These are phyloP conservation scores for Galleria mellonella DNA, from an alignment of 1,140 invertebrate species.

Conservation along the genomic window DNA sequence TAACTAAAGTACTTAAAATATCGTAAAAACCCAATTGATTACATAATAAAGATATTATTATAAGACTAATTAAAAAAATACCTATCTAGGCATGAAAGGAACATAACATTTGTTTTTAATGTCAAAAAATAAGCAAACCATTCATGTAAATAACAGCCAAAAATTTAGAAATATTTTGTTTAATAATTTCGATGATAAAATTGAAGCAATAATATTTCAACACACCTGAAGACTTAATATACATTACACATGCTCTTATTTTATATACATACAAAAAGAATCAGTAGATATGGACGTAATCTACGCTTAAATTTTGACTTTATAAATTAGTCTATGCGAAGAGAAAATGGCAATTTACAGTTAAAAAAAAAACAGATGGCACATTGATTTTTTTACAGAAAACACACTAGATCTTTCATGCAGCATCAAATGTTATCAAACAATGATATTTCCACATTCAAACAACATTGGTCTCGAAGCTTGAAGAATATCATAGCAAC, in stretches of 20 bases:
- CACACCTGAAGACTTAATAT: constrained; percentile 19
- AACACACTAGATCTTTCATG: constrained; percentile 42
- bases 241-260: constrained; percentile 14
- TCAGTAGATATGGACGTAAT: constrained; percentile 27
- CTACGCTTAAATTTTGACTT: constrained; percentile 11
- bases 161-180: not conserved
- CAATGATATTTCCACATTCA: constrained; percentile 16
- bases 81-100: not conserved
- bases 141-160: not conserved
- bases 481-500: constrained; percentile 5
- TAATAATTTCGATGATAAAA: constrained; percentile 9
- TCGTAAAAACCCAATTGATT: no score
- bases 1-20: no score
- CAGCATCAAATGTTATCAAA: constrained; percentile 26
- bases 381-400: constrained; percentile 63
- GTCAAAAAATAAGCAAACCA: not conserved
- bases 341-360: constrained; percentile 54
- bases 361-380: constrained; percentile 51
- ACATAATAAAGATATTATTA: not conserved
- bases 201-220: constrained; percentile 12
- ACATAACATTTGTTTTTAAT: not conserved
- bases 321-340: constrained; percentile 34
- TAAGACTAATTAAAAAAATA: not conserved
- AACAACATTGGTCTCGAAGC: constrained; percentile 34
- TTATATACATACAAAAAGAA: constrained; percentile 16